phyloP scores from a whole-genome alignment of 2,888 invertebrate species.

The Poecilobothrus nobilitatus region DNA sequence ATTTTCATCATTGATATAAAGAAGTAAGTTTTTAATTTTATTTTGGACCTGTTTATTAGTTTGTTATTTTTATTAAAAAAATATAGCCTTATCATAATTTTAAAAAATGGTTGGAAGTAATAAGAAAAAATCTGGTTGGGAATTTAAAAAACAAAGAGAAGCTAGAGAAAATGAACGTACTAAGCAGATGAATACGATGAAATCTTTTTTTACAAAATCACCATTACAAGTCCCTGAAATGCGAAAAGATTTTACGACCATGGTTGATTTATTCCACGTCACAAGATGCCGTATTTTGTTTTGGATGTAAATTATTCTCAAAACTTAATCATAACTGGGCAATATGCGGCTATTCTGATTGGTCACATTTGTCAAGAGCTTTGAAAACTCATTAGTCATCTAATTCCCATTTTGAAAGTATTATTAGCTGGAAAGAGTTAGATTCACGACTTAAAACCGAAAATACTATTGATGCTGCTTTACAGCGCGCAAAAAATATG shows the following conservation, averaged over 20 bases:
- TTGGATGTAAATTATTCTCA: constrained; percentile 8
- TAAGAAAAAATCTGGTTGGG: constrained; percentile 11
- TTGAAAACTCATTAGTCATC: neutral
- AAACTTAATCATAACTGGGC: constrained; percentile 1
- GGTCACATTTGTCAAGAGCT: constrained; percentile 3
- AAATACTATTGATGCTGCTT: too few relatives aligned
- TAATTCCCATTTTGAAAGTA: neutral
- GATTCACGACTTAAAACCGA: too few relatives aligned
- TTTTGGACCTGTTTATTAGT: neutral
- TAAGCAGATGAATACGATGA: constrained; percentile 10
- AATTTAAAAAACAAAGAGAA: constrained; percentile 9
- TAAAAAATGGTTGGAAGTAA: constrained; percentile 10
- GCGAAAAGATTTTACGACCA: constrained; percentile 4
- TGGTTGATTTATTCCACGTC: constrained; percentile 7
- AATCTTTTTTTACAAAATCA: constrained; percentile 11
- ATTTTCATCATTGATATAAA: constrained; percentile 8
- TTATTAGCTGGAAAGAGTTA: too few relatives aligned
- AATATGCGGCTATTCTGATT: constrained; percentile 4
- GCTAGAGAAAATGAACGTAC: constrained; percentile 11
- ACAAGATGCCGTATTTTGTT: constrained; percentile 9
- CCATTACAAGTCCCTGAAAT: constrained; percentile 3
- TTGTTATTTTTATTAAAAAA: neutral
- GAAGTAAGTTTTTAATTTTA: constrained; percentile 11
- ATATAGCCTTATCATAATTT: constrained; percentile 10
- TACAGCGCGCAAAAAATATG: too few relatives aligned